Percentiles rank a stretch among this genome's conserved stretches.
Conservation (phyloP, 2,888 invertebrate species). For the Caenorhabditis doughertyi region DNA sequence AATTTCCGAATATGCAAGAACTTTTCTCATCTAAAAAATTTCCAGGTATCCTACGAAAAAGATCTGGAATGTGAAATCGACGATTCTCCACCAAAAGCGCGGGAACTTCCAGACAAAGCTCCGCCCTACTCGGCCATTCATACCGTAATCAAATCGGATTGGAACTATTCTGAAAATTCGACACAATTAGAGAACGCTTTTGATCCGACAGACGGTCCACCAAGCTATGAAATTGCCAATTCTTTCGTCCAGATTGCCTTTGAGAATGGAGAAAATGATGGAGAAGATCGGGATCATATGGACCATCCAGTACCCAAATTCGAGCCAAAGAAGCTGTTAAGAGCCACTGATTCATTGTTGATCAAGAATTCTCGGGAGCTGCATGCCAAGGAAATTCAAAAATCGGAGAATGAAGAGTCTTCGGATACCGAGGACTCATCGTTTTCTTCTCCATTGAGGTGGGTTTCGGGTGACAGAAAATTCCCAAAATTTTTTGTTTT, state of each 20-base stretch:
- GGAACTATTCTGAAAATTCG: conserved; percentile 76
- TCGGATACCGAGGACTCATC: conserved; percentile 75
- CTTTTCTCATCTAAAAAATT: conserved; percentile 1
- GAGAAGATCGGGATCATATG: conserved; percentile 32
- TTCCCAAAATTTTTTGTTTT: background rate
- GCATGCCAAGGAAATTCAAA: conserved; percentile 50
- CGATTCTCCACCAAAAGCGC: conserved; percentile 59
- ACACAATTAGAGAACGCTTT: conserved; percentile 72
- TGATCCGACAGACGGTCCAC: conserved; percentile 83
- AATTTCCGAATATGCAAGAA: background rate
- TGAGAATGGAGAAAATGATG: conserved; percentile 14
- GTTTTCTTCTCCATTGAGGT: conserved; percentile 62
- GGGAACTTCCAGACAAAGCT: conserved; percentile 67
- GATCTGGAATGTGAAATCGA: conserved; percentile 65
- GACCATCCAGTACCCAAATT: conserved; percentile 32
- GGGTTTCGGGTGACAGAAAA: background rate
- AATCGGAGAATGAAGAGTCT: conserved; percentile 59
- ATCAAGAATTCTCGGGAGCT: conserved; percentile 67
- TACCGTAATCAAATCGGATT: conserved; percentile 77
- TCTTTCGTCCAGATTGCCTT: conserved; percentile 63
- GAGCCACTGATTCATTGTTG: conserved; percentile 73
- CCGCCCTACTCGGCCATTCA: conserved; percentile 79
- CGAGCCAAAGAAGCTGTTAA: conserved; percentile 72
- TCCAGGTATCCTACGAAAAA: conserved; percentile 53
- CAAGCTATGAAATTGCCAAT: conserved; percentile 76